Evolutionary conservation across 2,888 invertebrate species (phyloP), one percentile per base, ranked within the genome.

Genomic region (Lasioglossum villosulum): DNA sequence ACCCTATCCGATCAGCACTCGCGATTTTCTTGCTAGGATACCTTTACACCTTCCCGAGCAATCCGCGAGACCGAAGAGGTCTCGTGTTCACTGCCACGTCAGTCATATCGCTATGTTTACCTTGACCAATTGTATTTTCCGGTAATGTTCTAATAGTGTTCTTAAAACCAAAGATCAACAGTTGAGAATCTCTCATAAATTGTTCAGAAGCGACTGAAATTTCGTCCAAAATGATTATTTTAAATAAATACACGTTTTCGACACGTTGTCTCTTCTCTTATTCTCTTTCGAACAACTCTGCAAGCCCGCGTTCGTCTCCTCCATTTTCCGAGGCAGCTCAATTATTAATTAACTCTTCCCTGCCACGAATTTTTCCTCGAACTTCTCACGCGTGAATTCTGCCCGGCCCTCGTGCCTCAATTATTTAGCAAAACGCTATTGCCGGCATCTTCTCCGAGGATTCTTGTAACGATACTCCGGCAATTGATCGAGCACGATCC

Each of bases 401-500:
- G n/a, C 3, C n/a, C 3, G 52, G 10, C 23, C 10, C 10, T 52
- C 52, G 23, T n/a, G 52, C 23, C 52, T 52, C 52, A 52, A 52
- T 52, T 52, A 52, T n/a, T 52, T 52, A 52, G n/a, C 52, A 52
- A 52, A 52, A 52, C 10, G 52, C 23, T 23, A 10, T 52, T 10
- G 52, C 52, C 8, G 10, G 19, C 23, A n/a, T 52, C 52, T 52
- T 52, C 52, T 3, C 23, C 52, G 52, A 52, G 52, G n/a, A 52
- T 2, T 52, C 52, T 52, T n/a, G n/a, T 63, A 63, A 63, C 63
- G 30, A 63, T 30, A 63, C 63, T 34, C 34, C n/a, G n/a, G 73
- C 34, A 75, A 86, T 78, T 82, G 82, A 80, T 77, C 27, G 83
- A 56, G 16, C 82, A 85, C 81, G 82, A 86, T 78, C 45, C 71